Evolutionary conservation across 2,888 invertebrate genomes (phyloP), one percentile per base, ranked within the genome.

Genomic region (Eudemis profundana): DNA sequence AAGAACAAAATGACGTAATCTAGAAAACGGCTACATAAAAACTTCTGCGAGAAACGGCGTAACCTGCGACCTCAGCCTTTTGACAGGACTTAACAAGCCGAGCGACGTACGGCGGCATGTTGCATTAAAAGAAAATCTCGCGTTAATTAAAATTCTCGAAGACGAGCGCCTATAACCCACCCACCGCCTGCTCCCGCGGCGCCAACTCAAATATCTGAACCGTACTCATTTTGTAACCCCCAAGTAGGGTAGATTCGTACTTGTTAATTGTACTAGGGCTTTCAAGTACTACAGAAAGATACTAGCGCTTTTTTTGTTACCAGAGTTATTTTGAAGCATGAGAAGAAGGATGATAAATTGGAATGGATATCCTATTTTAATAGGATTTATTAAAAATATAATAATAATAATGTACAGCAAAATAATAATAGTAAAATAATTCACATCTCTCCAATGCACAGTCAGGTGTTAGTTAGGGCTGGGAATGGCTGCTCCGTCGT

Each of bases 111-210:
- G 50, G 49, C 54, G 54, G 47, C 50, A 51, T 66, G 60, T 69
- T 67, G 66, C 69, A 68, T 69, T 70, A 68, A 69, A 70, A 70
- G 70, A 70, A 72, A 71, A 70, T 69, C 70, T 70, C 66, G 67
- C 68, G 66, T 71, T 71, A 70, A 72, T 72, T 72, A 72, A 69
- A 72, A 72, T 69, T 69, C 69, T 61, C 47, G 60, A 72, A 68
- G 69, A 68, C 56, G 50, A 63, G 63, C 56, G 62, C 67, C 61
- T 61, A 67, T 57, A 65, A 51, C 61, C 61, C 56, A 21, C 53
- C 63, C 61, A 19, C 50, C 61, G 17, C 64, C 50, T 44, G 17
- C 36, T 65, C 64, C 59, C 64, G 50, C 33, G 64, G 46, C 57
- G 57, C 59, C 53, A 60, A 64, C 42, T 60, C 44, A 54, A 67